Base-by-base conservation (phyloP, 2,113 vertebrate genomes). In the Crotalus viridis region DNA sequence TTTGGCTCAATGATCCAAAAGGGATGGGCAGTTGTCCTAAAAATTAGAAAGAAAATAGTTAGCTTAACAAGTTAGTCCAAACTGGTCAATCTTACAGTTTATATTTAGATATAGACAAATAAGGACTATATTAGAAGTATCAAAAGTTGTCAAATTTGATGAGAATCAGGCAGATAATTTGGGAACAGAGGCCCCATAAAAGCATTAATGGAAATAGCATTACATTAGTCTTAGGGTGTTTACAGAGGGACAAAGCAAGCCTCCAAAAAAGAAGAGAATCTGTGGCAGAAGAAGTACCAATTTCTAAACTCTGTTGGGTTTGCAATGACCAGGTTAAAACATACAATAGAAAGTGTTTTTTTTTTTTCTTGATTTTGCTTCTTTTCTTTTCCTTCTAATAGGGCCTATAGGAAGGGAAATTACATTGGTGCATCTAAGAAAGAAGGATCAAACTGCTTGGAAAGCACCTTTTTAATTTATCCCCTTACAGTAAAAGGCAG, bases 41-140 rank as follows among this genome's bases (percentile, higher is more conserved):
- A 85, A 59, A 93, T 33, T 59, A 90, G 10, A 89, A 90, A 8
- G 5, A 19, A 3, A 21, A 64, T 46, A 0, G 48, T 51, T 87
- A 74, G 19, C 88, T 54, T 24, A 88, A 85, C 24, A 39, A 87
- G 54, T 55, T 89, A 90, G 87, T 43, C 94, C 91, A 28, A 87
- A 21, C 87, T 43, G 46, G 85, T 52, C 92, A 89, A 24, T 87
- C 56, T 54, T 24, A 0, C 24, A 22, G 51, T 85, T 91, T 91
- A 55, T 90, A 93, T 33, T 92, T 92, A 57, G 59, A 88, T 22
- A 74, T 13, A 86, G 87, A 52, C 87, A 19, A 92, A 61, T 91
- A 92, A 89, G 48, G 69, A 28, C 56, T 90, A 43, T 48, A 92
- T 74, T 52, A 61, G 69, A 93, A 55, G 24, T 28, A 59, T 93